A percentile compares a stretch with the other conserved stretches of the same genome.
Conservation (phyloP, 2,113 vertebrate species). For the Leptobrachium ailaonicum region DNA sequence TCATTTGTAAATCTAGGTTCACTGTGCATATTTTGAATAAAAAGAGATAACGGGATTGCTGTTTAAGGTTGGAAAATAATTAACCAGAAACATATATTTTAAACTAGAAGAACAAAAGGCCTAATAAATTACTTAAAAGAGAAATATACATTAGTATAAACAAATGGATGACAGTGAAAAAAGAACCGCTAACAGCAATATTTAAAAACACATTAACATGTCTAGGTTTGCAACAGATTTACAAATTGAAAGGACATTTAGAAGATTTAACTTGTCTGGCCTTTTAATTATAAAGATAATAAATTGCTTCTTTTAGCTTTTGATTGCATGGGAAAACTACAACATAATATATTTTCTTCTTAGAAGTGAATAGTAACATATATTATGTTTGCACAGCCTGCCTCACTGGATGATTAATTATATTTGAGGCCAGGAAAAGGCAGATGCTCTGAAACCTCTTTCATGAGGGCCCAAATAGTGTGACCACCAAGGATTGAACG, state of each 20-base stretch:
- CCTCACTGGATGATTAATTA: constrained; percentile 25
- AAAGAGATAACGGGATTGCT: too few species aligned
- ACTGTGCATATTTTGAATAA: too few species aligned
- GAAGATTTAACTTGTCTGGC: constrained; percentile 40
- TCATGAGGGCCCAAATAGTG: background rate
- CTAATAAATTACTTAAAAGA: too few species aligned
- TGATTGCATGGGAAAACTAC: constrained; percentile 29
- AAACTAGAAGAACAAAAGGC: too few species aligned
- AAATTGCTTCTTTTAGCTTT: constrained; percentile 37
- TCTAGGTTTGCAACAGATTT: constrained; percentile 29
- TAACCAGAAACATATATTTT: too few species aligned
- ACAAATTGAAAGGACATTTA: constrained; percentile 39
- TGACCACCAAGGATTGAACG: constrained; percentile 5
- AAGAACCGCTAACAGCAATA: too few species aligned
- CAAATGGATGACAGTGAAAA: too few species aligned
- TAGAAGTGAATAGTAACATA: constrained; percentile 23
- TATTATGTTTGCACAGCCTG: constrained; percentile 27
- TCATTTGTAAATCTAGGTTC: too few species aligned
- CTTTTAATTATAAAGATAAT: constrained; percentile 37
- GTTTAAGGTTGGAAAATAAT: too few species aligned
- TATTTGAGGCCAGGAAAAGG: constrained; percentile 30
- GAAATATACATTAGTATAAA: too few species aligned
- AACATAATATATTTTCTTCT: constrained; percentile 24
- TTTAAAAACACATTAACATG: background rate
- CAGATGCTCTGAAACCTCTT: constrained; percentile 36